These are phyloP conservation scores for Odontocolon sp. DNA, from an alignment of 2,888 invertebrate genomes.

Conservation along the genomic window DNA sequence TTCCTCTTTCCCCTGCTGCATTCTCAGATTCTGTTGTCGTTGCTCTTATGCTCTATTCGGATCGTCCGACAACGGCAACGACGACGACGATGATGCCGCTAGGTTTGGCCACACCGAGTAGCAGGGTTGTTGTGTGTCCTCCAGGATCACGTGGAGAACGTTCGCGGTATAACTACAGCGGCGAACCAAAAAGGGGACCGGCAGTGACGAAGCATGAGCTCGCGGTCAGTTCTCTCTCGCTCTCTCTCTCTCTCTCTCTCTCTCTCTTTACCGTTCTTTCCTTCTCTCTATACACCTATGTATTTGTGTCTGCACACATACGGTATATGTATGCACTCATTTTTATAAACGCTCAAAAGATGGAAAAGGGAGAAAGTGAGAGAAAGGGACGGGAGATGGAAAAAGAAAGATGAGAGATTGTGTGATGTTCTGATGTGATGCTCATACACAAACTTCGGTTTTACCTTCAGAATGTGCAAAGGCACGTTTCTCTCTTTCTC, in stretches of 20 bases:
- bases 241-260: too few relatives aligned
- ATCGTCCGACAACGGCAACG: conserved; percentile 32
- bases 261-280: too few relatives aligned
- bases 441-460: conserved; percentile 1
- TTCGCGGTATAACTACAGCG: conserved; percentile 47
- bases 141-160: background rate
- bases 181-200: conserved; percentile 65
- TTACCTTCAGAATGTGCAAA: conserved; percentile 24
- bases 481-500: too few relatives aligned
- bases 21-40: conserved; percentile 44
- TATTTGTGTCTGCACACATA: too few relatives aligned
- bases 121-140: background rate
- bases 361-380: conserved; percentile 7
- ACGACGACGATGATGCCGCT: conserved; percentile 25
- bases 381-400: conserved; percentile 13
- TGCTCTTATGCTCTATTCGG: conserved; percentile 29
- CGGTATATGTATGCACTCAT: background rate
- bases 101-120: conserved; percentile 23
- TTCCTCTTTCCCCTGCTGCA: conserved; percentile 49
- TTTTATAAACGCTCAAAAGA: conserved; percentile 11
- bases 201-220: conserved; percentile 73
- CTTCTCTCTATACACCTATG: too few relatives aligned
- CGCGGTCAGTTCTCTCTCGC: conserved; percentile 41
- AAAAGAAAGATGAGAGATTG: background rate
- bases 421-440: conserved; percentile 10